phyloP scores from a whole-genome alignment of 2,113 vertebrate species.

The Willisornis vidua region DNA sequence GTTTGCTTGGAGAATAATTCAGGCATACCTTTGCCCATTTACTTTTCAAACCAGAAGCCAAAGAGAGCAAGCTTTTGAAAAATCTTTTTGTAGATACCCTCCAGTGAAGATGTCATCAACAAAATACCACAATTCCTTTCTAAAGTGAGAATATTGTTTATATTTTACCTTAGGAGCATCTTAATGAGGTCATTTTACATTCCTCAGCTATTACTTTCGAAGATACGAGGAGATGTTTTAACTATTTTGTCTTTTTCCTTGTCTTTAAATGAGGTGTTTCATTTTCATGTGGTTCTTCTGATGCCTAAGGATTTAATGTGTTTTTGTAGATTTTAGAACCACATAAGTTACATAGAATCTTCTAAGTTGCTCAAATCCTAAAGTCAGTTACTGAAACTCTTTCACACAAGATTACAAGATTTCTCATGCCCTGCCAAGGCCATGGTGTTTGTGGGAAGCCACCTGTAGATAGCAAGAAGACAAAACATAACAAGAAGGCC shows the following conservation, averaged over 20 bases:
- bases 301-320: no score
- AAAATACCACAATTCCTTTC: not conserved
- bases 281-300: not conserved
- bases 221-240: accelerated
- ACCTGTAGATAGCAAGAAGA: no score
- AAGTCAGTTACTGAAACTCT: no score
- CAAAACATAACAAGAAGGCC: no score
- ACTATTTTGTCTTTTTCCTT: not conserved
- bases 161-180: not conserved
- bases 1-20: not conserved
- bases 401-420: no score
- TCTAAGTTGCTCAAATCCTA: no score
- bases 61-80: not conserved
- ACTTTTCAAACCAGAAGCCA: not conserved
- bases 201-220: not conserved
- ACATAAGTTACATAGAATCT: no score
- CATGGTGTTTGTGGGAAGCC: no score
- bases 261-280: not conserved
- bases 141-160: not conserved
- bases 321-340: no score
- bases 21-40: not conserved
- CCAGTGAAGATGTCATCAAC: not conserved
- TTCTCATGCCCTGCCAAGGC: no score
- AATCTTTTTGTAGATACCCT: not conserved
- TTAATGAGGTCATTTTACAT: not conserved